phyloP scores from a whole-genome alignment of 2,113 vertebrate species.

The Pterocles burchelli region DNA sequence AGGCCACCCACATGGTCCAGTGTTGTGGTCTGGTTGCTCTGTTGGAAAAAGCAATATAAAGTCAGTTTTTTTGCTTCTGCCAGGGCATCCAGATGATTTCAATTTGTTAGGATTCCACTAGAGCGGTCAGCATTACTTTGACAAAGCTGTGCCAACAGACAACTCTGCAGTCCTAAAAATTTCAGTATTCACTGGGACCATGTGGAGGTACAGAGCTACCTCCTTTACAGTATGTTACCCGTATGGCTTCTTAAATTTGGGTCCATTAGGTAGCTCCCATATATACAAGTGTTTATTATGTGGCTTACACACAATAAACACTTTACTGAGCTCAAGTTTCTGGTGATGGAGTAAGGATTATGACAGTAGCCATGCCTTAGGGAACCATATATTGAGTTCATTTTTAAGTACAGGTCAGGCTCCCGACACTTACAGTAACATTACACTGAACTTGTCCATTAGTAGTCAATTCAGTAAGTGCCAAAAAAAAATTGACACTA shows the following conservation, averaged over 20 bases:
- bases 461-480: neutral
- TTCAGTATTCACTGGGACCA: neutral
- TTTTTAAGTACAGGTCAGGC: neutral
- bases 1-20: constrained; percentile 72
- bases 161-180: constrained; percentile 4
- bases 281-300: constrained; percentile 15
- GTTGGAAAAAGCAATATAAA: constrained; percentile 65
- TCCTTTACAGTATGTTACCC: neutral
- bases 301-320: constrained; percentile 9
- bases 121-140: constrained; percentile 67
- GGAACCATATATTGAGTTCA: neutral
- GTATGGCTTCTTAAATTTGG: neutral
- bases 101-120: constrained; percentile 71
- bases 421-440: neutral
- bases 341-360: neutral
- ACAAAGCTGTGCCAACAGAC: constrained; percentile 60
- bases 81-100: constrained; percentile 72
- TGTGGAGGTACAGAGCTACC: constrained; percentile 16
- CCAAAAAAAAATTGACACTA: neutral
- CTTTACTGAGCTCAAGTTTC: constrained; percentile 3
- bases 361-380: neutral
- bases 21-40: constrained; percentile 70
- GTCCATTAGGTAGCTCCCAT: neutral
- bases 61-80: constrained; percentile 57
- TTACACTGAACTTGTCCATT: neutral